Evolutionary conservation across 2,113 vertebrate species (phyloP).

Genomic region (Oreochromis niloticus): DNA sequence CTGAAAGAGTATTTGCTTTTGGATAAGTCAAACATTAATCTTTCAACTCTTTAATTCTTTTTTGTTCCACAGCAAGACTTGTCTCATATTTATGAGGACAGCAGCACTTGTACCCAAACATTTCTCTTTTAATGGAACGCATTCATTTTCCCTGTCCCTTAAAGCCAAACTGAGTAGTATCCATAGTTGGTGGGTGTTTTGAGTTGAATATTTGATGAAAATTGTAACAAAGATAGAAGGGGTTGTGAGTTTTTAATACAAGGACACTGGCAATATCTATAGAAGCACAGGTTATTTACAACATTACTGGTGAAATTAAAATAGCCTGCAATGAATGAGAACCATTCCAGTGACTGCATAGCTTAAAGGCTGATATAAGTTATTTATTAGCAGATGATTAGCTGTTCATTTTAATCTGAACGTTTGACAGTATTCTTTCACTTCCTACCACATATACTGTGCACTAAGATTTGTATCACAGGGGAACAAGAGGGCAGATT

Average conservation of each 20-base stretch:
- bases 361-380: neutral
- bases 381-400: neutral
- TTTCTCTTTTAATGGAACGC: neutral
- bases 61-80: neutral
- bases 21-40: neutral
- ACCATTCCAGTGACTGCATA: neutral
- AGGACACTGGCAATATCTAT: neutral
- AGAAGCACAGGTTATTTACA: neutral
- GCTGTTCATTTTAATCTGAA: neutral
- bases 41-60: neutral
- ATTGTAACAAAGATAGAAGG: neutral
- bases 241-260: neutral
- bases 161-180: neutral
- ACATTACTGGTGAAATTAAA: neutral
- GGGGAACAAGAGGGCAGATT: neutral
- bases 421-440: neutral
- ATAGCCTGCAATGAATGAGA: neutral
- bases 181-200: neutral
- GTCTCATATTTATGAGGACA: neutral
- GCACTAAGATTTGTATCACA: neutral
- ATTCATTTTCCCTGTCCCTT: neutral
- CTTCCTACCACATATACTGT: neutral
- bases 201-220: neutral
- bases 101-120: neutral
- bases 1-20: neutral